Base-by-base conservation (phyloP, 2,888 invertebrate species). In the Volucella zonaria region DNA sequence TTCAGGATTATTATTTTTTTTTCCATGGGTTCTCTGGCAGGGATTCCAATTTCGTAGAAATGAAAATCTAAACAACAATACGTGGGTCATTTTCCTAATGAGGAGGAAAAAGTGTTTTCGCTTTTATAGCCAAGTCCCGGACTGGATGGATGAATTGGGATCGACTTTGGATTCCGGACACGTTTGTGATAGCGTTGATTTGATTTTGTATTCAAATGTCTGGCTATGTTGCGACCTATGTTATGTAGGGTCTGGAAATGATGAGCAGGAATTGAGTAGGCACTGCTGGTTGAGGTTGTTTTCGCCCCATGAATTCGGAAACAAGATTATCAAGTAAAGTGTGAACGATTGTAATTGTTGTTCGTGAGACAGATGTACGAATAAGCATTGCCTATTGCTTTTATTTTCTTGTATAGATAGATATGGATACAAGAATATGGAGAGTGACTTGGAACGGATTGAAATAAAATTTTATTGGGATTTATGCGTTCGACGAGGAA, bases 41-140 rank as follows among this genome's bases (percentile, higher is more conserved):
- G 31, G 43, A 49, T 64, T 56, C 40, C 38, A 61, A 49, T 64
- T 56, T 42, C 38, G 56, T 83, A 61, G 54, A 76, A 83, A 80
- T 70, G 74, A 68, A 79, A 79, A 82, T 80, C 83, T 66, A 80
- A 83, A 83, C 80, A 83, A 75, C 71, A 64, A 75, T 75, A 83
- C 83, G 83, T 80, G 83, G 83, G 83, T 83, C 83, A 83, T 83
- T 83, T 83, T 71, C 80, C 75, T 83, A 83, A 83, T 83, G 80
- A 80, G 80, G 45, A 75, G 61, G 75, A 61, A 75, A 66, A 70
- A 79, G 64, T 76, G 75, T 52, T 80, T 83, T 31, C 6, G 71
- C 67, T 71, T 75, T 80, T 80, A 71, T 76, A 18, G 54, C 49
- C 56, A 31, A 56, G 75, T 67, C 75, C 71, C 70, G 76, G 66